Percentiles rank a stretch among this genome's conserved stretches.
phyloP scores from a whole-genome alignment of 2,113 vertebrate species.

The Ictalurus furcatus region DNA sequence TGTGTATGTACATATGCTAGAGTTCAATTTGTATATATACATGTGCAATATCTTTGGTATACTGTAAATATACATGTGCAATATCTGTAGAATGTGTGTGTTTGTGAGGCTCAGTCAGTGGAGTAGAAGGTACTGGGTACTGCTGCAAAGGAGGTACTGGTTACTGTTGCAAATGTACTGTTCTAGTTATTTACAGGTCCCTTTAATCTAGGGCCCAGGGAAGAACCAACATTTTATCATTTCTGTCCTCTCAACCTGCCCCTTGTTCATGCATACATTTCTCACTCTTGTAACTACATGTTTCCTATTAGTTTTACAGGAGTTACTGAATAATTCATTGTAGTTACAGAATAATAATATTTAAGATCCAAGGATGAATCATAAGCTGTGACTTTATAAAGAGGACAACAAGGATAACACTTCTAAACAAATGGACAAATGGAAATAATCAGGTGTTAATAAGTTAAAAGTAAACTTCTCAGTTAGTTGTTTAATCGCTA shows the following conservation, averaged over 20 bases:
- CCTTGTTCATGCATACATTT: background rate
- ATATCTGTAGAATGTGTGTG: too few relatives aligned
- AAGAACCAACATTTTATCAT: background rate
- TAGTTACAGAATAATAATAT: conserved; percentile 5
- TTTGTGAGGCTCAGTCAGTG: too few relatives aligned
- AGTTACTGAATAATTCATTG: background rate
- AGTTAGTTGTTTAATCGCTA: background rate
- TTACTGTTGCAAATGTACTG: too few relatives aligned
- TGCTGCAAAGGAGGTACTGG: too few relatives aligned
- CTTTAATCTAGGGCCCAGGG: background rate
- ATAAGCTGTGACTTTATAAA: background rate
- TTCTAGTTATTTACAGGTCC: background rate
- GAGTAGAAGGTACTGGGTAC: too few relatives aligned
- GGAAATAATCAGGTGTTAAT: background rate
- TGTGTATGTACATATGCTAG: too few relatives aligned
- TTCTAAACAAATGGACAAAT: background rate
- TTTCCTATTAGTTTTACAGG: background rate
- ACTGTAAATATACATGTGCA: too few relatives aligned
- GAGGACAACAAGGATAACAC: background rate
- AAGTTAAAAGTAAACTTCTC: background rate
- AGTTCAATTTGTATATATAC: too few relatives aligned
- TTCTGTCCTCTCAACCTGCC: background rate
- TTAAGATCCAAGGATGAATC: background rate
- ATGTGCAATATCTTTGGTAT: too few relatives aligned
- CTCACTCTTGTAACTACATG: background rate